Evolutionary conservation across 1,140 invertebrate species (phyloP).

Genomic region (Danaus melanippus): DNA sequence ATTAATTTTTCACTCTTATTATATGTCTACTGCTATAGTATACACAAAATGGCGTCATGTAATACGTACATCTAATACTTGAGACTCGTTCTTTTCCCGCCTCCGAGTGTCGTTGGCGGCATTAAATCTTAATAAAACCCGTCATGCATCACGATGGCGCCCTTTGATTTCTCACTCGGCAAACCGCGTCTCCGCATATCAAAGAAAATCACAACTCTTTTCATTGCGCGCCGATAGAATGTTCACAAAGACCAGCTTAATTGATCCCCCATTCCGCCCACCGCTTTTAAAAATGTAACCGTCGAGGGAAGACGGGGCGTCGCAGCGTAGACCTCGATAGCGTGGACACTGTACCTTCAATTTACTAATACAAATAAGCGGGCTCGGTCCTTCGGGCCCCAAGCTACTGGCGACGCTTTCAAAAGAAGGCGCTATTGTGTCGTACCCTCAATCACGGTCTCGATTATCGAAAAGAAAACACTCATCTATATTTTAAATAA

Average conservation of each 20-base stretch:
- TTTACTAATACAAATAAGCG: slow-evolving; percentile 70
- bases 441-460: slow-evolving; percentile 62
- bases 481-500: slow-evolving; percentile 71
- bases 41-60: slow-evolving; percentile 65
- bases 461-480: slow-evolving; percentile 72
- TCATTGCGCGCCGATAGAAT: slow-evolving; percentile 70
- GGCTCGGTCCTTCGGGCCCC: slow-evolving; percentile 42
- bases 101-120: slow-evolving; percentile 67
- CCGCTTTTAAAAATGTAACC: slow-evolving; percentile 46
- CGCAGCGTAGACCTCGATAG: slow-evolving; percentile 37
- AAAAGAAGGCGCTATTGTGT: slow-evolving; percentile 57
- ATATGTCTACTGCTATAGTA: slow-evolving; percentile 32
- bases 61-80: slow-evolving; percentile 66
- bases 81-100: slow-evolving; percentile 70
- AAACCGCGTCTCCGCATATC: slow-evolving; percentile 67
- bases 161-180: slow-evolving; percentile 71
- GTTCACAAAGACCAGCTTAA: slow-evolving; percentile 64
- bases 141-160: slow-evolving; percentile 63
- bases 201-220: slow-evolving; percentile 72
- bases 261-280: slow-evolving; percentile 53
- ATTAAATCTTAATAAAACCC: slow-evolving; percentile 71
- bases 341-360: slow-evolving; percentile 64
- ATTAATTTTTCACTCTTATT: slow-evolving; percentile 23
- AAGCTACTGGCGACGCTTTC: slow-evolving; percentile 48
- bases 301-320: slow-evolving; percentile 26